Base-by-base conservation (phyloP, 2,113 vertebrate genomes). In the Aepyceros melampus region DNA sequence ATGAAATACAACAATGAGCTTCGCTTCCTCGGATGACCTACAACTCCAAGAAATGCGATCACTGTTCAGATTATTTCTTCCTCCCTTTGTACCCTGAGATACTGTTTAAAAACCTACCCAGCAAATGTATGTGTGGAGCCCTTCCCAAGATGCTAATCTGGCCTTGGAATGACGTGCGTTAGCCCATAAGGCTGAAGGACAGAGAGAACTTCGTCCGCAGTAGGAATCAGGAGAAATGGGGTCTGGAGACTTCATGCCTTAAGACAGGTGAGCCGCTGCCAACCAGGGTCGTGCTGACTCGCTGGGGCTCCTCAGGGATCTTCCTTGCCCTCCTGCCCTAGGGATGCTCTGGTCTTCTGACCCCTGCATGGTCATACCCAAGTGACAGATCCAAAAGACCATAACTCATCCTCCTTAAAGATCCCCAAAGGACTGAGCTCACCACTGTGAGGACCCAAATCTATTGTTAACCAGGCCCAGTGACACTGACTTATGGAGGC, bases 401-500 rank as follows among this genome's bases (percentile, higher is more conserved):
- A 31, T 3, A 15, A 13, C 0, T 1, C 29, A 33, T 36, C 55
- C 55, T 36, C 25, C 10, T 29, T 15, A 2, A 3, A 0, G 7
- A 31, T 81, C 25, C 45, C n/a, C 27, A 27, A 36, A 81, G 53
- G 56, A 25, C 23, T 13, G 15, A 36, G 40, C 36, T 64, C 3
- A 6, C 14, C 19, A 45, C 15, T 0, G 2, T 1, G 9, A 74
- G 67, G 67, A 74, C 67, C n/a, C 67, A 74, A 74, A 40, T 40
- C 67, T 40, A 6, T 74, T 2, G 1, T 40, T 74, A 74, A 40
- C 19, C 67, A 74, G 67, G 40, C 67, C 36, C 9, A 12, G n/a
- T 74, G 67, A 74, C 67, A 11, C 10, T 25, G 62, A n/a, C 51
- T 25, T 21, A 49, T 0, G 23, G 78, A 90, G 33, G 45, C 17